A percentile compares a stretch with the other conserved stretches of the same genome.
Conservation (phyloP, 2,113 vertebrate genomes). For the Oceanodroma tethys region DNA sequence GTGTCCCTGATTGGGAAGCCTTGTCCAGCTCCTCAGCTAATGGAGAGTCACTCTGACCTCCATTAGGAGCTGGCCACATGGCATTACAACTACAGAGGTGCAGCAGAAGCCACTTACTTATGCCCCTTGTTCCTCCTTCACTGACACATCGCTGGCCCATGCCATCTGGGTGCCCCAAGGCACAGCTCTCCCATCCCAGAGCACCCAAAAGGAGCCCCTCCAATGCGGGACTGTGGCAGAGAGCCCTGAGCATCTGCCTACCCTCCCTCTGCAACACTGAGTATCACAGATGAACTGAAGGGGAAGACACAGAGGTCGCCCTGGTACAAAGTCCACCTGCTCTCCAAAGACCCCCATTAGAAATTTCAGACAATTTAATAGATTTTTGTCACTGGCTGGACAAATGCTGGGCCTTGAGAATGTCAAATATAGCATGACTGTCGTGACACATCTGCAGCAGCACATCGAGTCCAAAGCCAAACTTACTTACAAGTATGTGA, state of each 20-base stretch:
- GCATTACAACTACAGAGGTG: neutral
- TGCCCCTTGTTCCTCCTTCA: neutral
- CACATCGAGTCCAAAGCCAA: fast-evolving
- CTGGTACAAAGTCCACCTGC: neutral
- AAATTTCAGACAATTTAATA: neutral
- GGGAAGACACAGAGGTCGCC: neutral
- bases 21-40: neutral
- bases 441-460: neutral
- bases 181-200: neutral
- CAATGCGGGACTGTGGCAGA: neutral
- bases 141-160: fast-evolving
- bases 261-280: neutral
- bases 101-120: neutral
- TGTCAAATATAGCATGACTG: neutral
- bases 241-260: neutral
- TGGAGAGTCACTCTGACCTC: neutral
- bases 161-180: neutral
- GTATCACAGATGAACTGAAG: neutral
- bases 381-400: neutral
- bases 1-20: neutral
- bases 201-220: neutral
- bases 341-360: neutral
- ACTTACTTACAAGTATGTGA: neutral
- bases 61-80: neutral
- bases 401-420: neutral